phyloP scores from a whole-genome alignment of 35 echinoderm and acorn worm genomes.

The Ptychodera flava region DNA sequence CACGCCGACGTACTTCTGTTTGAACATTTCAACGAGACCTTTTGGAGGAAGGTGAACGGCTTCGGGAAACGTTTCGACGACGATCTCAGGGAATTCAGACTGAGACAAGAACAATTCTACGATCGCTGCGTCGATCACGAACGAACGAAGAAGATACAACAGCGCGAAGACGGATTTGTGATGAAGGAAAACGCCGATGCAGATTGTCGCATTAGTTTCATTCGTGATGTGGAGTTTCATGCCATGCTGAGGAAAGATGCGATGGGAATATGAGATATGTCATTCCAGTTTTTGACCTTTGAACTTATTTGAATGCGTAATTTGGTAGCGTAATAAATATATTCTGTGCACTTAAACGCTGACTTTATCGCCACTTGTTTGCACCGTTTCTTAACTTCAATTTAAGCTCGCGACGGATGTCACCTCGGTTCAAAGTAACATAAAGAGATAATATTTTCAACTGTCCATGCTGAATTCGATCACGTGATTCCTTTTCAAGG shows the following conservation, averaged over 20 bases:
- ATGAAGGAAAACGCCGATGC: background rate
- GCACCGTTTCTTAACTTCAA: too few relatives aligned
- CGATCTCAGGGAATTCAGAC: slow-evolving; percentile 4
- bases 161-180: background rate
- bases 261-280: too few relatives aligned
- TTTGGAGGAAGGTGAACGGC: slow-evolving; percentile 1
- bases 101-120: background rate
- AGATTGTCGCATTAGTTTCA: background rate
- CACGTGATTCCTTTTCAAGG: too few relatives aligned
- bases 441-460: too few relatives aligned
- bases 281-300: too few relatives aligned
- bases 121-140: background rate
- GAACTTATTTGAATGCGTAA: too few relatives aligned
- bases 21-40: slow-evolving; percentile 24
- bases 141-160: background rate
- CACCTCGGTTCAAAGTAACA: too few relatives aligned
- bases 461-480: too few relatives aligned
- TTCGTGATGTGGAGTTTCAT: background rate
- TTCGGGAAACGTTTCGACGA: background rate
- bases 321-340: too few relatives aligned
- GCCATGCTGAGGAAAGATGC: background rate
- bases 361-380: too few relatives aligned
- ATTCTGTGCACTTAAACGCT: too few relatives aligned
- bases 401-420: too few relatives aligned
- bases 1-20: background rate